Percentiles rank a stretch among this genome's conserved stretches.
Evolutionary conservation across 2,113 vertebrate species (phyloP).

Genomic region (Gymnobelideus leadbeateri): DNA sequence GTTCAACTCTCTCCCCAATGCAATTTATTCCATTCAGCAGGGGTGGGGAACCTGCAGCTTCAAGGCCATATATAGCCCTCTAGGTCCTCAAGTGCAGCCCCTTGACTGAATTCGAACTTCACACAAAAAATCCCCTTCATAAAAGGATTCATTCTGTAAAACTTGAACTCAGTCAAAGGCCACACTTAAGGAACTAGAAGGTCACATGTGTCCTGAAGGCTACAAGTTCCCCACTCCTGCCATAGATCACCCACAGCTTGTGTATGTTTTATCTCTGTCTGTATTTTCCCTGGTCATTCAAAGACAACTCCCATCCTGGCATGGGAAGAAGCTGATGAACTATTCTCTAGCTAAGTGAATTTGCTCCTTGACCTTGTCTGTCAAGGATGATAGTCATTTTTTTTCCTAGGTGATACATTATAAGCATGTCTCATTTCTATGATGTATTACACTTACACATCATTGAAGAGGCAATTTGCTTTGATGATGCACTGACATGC

Average conservation of each 20-base stretch:
- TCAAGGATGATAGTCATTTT: constrained; percentile 58
- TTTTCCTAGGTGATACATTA: constrained; percentile 77
- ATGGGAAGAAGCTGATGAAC: background rate
- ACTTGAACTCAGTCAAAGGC: too few relatives aligned
- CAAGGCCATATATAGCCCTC: too few relatives aligned
- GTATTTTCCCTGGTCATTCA: background rate
- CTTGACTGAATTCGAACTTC: too few relatives aligned
- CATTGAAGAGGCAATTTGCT: constrained; percentile 81
- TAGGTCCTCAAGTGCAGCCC: too few relatives aligned
- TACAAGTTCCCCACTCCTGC: too few relatives aligned
- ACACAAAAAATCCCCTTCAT: too few relatives aligned
- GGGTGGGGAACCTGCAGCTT: too few relatives aligned
- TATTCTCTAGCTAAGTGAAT: constrained; percentile 28
- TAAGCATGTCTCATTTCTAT: constrained; percentile 70
- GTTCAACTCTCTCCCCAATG: constrained; percentile 17
- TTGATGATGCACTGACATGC: constrained; percentile 80
- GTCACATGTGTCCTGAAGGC: too few relatives aligned
- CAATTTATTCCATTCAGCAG: constrained; percentile 38
- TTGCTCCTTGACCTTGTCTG: constrained; percentile 77
- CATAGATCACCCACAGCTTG: background rate
- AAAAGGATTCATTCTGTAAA: too few relatives aligned
- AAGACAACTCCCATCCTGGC: constrained; percentile 30
- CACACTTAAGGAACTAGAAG: too few relatives aligned
- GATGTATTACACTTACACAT: constrained; percentile 77
- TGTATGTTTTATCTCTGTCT: background rate